Percentiles rank a stretch among this genome's conserved stretches.
Conservation (phyloP, 2,888 invertebrate species). For the Dione juno region DNA sequence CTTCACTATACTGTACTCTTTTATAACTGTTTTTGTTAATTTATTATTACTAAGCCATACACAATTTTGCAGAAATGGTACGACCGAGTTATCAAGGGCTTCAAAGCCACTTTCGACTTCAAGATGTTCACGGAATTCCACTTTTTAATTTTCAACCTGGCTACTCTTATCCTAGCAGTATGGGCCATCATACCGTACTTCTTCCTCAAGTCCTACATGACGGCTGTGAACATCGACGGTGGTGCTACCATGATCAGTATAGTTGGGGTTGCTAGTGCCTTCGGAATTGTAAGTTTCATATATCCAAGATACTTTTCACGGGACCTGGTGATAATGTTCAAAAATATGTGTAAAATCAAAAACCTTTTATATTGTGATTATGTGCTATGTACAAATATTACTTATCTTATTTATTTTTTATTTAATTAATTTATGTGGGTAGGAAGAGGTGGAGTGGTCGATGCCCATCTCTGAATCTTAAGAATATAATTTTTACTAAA, state of each 20-base stretch:
- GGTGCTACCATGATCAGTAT: constrained; percentile 91
- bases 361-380: too few species aligned
- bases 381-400: too few species aligned
- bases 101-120: constrained; percentile 90
- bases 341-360: too few species aligned
- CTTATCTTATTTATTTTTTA: too few species aligned
- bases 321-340: too few species aligned
- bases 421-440: too few species aligned
- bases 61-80: constrained; percentile 86
- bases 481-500: too few species aligned
- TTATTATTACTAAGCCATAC: neutral
- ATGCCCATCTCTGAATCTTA: too few species aligned
- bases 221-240: constrained; percentile 86
- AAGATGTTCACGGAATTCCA: constrained; percentile 91
- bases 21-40: too few species aligned
- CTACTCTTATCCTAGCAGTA: constrained; percentile 93
- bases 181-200: constrained; percentile 98
- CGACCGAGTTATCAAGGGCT: constrained; percentile 85
- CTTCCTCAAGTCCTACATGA: constrained; percentile 86
- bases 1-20: too few species aligned
- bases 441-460: too few species aligned
- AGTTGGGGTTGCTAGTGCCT: constrained; percentile 93
- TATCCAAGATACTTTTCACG: too few species aligned
- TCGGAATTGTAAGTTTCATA: constrained; percentile 89
- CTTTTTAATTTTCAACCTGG: constrained; percentile 91